Percentiles rank a stretch among this genome's conserved stretches.
Conservation (phyloP, 2,888 invertebrate species). For the Trissolcus brochymenae region DNA sequence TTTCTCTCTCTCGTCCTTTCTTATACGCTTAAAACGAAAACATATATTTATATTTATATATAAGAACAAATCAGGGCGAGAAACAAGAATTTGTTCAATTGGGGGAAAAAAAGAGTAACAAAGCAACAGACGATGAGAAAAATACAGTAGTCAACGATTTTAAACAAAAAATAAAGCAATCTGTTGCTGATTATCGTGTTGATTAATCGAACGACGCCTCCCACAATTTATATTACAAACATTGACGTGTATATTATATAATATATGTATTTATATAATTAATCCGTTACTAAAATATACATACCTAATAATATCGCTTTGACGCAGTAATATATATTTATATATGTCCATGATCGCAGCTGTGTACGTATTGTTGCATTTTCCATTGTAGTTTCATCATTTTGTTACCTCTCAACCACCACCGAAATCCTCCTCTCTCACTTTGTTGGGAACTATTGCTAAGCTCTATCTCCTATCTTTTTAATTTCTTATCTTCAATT, state of each 20-base stretch:
- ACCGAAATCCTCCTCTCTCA: conserved; percentile 59
- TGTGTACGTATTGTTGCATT: conserved; percentile 29
- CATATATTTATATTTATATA: conserved; percentile 36
- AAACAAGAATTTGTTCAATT: conserved; percentile 4
- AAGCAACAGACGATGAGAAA: conserved; percentile 18
- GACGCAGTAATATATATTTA: conserved; percentile 64
- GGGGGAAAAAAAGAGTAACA: conserved; percentile 34
- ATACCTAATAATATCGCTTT: conserved; percentile 67
- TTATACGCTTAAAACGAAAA: conserved; percentile 47
- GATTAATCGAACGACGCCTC: conserved; percentile 60
- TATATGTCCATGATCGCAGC: conserved; percentile 58
- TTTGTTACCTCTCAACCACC: conserved; percentile 46
- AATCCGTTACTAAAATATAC: conserved; percentile 65
- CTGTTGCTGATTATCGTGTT: conserved; percentile 24
- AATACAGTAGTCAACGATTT: conserved; percentile 23
- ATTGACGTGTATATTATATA: conserved; percentile 53
- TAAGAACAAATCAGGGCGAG: conserved; percentile 16
- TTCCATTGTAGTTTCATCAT: conserved; percentile 28
- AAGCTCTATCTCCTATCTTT: conserved; percentile 65
- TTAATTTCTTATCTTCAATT: conserved; percentile 24
- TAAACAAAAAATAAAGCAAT: conserved; percentile 19
- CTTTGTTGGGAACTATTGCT: conserved; percentile 72
- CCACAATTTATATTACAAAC: conserved; percentile 70
- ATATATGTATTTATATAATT: conserved; percentile 56
- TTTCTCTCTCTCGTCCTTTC: conserved; percentile 17